These are phyloP conservation scores for Ciona savignyi DNA, from an alignment of 23 tunicate species.

Conservation along the genomic window DNA sequence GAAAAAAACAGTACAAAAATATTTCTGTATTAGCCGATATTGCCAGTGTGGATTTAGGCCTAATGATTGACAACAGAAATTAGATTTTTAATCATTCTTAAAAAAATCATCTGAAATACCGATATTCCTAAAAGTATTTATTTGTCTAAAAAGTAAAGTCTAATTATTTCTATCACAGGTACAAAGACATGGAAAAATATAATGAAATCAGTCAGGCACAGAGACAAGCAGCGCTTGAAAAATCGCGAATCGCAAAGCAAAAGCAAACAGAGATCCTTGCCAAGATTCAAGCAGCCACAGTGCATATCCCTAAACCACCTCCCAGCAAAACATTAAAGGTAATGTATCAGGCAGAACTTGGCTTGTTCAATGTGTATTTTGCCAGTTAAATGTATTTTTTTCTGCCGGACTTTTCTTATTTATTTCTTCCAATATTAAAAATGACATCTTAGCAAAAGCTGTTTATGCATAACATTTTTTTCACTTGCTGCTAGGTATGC, in stretches of 20 bases:
- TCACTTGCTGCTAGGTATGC: too few species aligned
- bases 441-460: too few species aligned
- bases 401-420: neutral
- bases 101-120: too few species aligned
- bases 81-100: too few species aligned
- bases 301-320: constrained; percentile 88
- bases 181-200: constrained; percentile 35
- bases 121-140: too few species aligned
- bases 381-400: neutral
- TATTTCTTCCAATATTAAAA: neutral
- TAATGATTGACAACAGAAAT: too few species aligned
- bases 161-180: too few species aligned
- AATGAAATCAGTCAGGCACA: constrained; percentile 57
- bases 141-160: too few species aligned
- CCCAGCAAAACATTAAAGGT: constrained; percentile 65
- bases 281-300: constrained; percentile 74
- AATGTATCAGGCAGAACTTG: neutral
- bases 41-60: too few species aligned
- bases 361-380: neutral
- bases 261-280: constrained; percentile 72
- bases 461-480: too few species aligned
- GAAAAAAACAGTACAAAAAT: too few species aligned
- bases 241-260: constrained; percentile 43
- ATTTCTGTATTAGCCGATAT: too few species aligned
- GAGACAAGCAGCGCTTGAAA: constrained; percentile 50